phyloP scores from a whole-genome alignment of 2,888 invertebrate species.

The Microdon myrmicae region DNA sequence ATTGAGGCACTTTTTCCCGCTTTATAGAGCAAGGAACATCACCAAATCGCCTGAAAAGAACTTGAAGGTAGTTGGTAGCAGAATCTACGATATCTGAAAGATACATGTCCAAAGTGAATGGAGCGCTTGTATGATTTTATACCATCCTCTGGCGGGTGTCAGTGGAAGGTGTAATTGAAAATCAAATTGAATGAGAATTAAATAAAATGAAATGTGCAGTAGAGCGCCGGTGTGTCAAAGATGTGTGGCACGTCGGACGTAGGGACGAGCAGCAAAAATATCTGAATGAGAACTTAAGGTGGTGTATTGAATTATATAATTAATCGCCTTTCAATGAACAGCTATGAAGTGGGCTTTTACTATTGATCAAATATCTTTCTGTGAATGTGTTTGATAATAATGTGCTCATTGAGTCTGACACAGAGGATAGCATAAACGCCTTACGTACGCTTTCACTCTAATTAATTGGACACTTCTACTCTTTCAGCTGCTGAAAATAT shows the following conservation, averaged over 20 bases:
- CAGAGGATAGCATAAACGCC: too few relatives aligned
- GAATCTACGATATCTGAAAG: conserved; percentile 7
- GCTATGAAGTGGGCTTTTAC: conserved; percentile 1
- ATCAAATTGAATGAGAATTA: conserved; percentile 58
- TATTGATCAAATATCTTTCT: background rate
- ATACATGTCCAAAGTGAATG: conserved; percentile 15
- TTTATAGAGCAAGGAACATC: conserved; percentile 1
- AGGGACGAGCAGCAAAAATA: conserved; percentile 10
- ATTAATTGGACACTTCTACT: too few relatives aligned
- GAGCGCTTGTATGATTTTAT: conserved; percentile 21
- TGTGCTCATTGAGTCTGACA: too few relatives aligned
- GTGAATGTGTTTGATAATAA: too few relatives aligned
- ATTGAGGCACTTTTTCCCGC: conserved; percentile 22
- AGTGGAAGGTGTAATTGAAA: conserved; percentile 56
- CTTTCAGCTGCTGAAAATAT: too few relatives aligned
- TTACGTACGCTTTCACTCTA: too few relatives aligned
- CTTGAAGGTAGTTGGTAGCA: conserved; percentile 8
- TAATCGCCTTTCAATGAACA: conserved; percentile 19
- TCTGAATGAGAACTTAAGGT: too few relatives aligned
- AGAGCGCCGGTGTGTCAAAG: conserved; percentile 1
- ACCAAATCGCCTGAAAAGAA: conserved; percentile 21
- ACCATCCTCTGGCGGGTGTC: conserved; percentile 19
- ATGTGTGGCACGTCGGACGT: conserved; percentile 20
- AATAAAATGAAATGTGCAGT: conserved; percentile 54
- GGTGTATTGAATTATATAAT: conserved; percentile 32